Evolutionary conservation across 1,140 invertebrate species (phyloP).

Genomic region (Linepithema humile): DNA sequence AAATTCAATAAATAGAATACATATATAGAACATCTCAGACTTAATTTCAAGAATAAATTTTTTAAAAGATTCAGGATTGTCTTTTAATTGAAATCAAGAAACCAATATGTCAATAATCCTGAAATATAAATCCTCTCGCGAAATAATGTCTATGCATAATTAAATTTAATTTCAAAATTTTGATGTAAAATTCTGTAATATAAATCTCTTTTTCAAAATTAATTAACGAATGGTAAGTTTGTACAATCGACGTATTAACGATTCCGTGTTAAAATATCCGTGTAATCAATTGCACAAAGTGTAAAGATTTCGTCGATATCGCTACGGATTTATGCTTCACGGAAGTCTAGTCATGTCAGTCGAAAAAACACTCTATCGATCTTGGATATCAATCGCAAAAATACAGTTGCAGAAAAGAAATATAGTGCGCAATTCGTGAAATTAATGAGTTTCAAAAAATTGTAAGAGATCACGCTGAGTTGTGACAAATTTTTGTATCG

Average conservation of each 20-base stretch:
- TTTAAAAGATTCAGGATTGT: not conserved
- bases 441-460: not conserved
- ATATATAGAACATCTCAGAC: no score
- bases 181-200: not conserved
- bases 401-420: not conserved
- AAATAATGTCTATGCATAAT: not conserved
- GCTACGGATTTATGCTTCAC: conserved; percentile 23
- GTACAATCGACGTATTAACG: not conserved
- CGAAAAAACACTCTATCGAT: not conserved
- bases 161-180: not conserved
- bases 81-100: not conserved
- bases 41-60: not conserved
- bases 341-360: conserved; percentile 8
- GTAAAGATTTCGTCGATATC: conserved; percentile 9
- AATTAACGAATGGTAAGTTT: no score
- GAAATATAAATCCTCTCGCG: not conserved
- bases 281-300: not conserved
- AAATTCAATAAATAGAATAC: not conserved
- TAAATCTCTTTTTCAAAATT: not conserved
- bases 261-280: not conserved
- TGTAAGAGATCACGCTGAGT: no score
- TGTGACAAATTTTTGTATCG: not conserved
- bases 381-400: conserved; percentile 11
- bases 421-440: not conserved
- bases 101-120: not conserved